Evolutionary conservation across 2,888 invertebrate species (phyloP).

Genomic region (Tenthredo amoena): DNA sequence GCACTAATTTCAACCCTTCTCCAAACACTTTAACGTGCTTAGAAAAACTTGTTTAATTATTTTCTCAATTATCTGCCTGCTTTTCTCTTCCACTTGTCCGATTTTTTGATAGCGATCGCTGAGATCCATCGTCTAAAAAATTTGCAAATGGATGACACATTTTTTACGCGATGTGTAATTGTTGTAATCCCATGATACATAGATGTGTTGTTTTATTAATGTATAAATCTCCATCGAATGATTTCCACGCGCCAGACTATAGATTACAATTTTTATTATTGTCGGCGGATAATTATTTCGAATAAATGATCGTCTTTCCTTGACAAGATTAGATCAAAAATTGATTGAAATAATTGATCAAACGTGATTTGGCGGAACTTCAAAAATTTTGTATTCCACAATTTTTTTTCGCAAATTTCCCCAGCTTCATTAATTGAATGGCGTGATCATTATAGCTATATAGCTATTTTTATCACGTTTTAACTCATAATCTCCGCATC

Average conservation of each 20-base stretch:
- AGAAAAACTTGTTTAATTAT: too few relatives aligned
- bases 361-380: background rate
- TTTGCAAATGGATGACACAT: background rate
- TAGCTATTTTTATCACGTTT: background rate
- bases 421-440: background rate
- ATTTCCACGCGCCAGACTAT: background rate
- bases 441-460: background rate
- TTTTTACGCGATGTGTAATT: background rate
- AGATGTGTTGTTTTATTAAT: background rate
- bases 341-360: background rate
- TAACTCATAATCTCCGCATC: background rate
- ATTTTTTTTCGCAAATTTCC: background rate
- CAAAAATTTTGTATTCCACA: background rate
- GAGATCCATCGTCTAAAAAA: background rate
- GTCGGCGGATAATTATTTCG: background rate
- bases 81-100: background rate
- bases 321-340: background rate
- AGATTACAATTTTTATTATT: conserved; percentile 7
- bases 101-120: background rate
- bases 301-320: background rate
- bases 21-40: too few relatives aligned
- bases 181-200: background rate
- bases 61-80: too few relatives aligned
- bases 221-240: background rate
- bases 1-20: background rate